Conservation (phyloP, 1,140 invertebrate genomes). For the Sycobia sp. region DNA sequence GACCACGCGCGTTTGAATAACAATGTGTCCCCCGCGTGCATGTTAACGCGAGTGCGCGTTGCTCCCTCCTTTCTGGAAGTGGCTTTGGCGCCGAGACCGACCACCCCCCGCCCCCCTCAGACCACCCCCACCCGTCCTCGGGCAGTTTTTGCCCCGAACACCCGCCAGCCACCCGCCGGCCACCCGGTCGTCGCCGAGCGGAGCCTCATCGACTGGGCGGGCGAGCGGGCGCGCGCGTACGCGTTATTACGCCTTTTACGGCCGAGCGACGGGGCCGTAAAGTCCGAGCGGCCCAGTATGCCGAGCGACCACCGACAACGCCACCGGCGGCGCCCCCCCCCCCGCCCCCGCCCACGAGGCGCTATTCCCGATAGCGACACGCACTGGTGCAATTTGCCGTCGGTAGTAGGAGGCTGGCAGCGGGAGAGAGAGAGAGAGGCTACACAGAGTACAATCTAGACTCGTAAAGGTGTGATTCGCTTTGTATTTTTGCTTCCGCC, state of each 20-base stretch:
- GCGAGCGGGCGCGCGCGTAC: not conserved
- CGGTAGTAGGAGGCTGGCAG: not conserved
- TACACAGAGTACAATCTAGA: not conserved
- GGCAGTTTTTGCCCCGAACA: too few species aligned
- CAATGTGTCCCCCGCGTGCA: too few species aligned
- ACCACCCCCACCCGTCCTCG: not conserved
- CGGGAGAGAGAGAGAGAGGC: not conserved
- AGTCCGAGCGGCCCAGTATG: too few species aligned
- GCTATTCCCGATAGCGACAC: too few species aligned
- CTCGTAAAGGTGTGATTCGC: slow-evolving; percentile 21
- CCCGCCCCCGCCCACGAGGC: too few species aligned
- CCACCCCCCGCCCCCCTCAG: not conserved
- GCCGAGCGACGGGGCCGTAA: slow-evolving; percentile 4
- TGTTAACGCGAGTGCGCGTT: not conserved
- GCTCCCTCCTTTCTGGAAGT: not conserved
- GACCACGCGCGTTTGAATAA: too few species aligned
- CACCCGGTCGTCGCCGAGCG: not conserved
- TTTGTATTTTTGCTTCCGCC: slow-evolving; percentile 1
- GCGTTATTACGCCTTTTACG: slow-evolving; percentile 27
- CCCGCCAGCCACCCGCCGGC: not conserved
- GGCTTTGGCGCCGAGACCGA: not conserved
- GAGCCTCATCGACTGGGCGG: not conserved
- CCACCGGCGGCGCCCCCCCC: too few species aligned
- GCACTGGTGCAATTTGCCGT: slow-evolving; percentile 15
- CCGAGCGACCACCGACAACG: too few species aligned